These are phyloP conservation scores for Synergus umbraculus DNA, from an alignment of 2,888 invertebrate genomes.

Conservation along the genomic window DNA sequence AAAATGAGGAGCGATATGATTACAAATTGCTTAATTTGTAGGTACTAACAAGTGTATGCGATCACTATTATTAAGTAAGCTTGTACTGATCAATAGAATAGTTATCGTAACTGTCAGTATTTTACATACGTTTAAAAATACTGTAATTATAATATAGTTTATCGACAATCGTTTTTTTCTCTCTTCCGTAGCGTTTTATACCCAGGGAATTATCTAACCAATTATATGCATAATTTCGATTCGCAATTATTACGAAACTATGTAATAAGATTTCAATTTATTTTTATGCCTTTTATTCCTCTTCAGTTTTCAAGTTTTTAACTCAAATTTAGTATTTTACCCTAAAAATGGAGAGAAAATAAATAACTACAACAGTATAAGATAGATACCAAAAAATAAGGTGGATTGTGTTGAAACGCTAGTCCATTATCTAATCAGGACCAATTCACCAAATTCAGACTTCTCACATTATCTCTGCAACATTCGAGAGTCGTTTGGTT, in stretches of 20 bases:
- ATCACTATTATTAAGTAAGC: constrained; percentile 1
- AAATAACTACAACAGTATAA: background rate
- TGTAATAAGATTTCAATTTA: background rate
- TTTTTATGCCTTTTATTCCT: background rate
- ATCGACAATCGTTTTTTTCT: background rate
- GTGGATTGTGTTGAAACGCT: background rate
- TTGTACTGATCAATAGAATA: constrained; percentile 5
- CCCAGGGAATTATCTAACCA: background rate
- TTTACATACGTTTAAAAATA: background rate
- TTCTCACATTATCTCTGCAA: background rate
- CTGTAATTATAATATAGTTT: background rate
- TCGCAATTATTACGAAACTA: background rate
- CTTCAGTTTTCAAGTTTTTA: background rate
- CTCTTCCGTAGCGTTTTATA: background rate
- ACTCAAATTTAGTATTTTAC: no score
- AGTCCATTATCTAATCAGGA: constrained; percentile 23
- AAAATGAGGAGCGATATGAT: constrained; percentile 18
- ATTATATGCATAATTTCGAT: background rate
- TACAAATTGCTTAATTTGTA: constrained; percentile 35
- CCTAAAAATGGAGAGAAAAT: background rate
- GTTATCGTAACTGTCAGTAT: background rate
- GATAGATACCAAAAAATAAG: background rate
- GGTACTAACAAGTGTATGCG: constrained; percentile 4
- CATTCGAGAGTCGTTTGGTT: background rate
- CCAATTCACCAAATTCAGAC: background rate